Percentiles rank a stretch among this genome's conserved stretches.
Evolutionary conservation across 2,797 vertebrate species (phyloP).

Genomic region (Gambusia yucatana): DNA sequence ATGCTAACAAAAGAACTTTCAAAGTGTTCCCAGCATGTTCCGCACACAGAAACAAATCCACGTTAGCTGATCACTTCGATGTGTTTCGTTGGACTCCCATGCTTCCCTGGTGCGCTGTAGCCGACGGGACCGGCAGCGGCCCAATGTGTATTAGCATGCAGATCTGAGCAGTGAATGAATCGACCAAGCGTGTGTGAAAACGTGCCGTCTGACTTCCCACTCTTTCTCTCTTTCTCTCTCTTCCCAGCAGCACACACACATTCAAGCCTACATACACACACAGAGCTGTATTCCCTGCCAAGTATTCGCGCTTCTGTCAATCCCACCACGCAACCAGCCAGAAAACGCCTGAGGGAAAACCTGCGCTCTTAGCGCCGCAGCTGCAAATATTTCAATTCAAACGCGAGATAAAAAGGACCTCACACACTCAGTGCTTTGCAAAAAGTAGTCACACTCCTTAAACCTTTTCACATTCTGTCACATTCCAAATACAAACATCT

Average conservation of each 20-base stretch:
- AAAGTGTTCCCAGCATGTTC: not conserved
- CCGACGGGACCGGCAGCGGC: constrained; percentile 56
- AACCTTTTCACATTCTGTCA: not conserved
- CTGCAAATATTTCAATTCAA: constrained; percentile 39
- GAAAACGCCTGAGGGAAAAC: constrained; percentile 35
- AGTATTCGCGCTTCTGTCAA: constrained; percentile 59
- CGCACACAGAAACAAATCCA: not conserved
- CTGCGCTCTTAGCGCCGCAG: constrained; percentile 18
- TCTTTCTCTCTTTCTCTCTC: not conserved
- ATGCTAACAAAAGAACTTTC: constrained; percentile 2
- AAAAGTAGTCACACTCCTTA: not conserved
- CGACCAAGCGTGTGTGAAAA: constrained; percentile 62
- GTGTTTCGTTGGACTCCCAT: constrained; percentile 34
- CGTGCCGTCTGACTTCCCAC: constrained; percentile 52
- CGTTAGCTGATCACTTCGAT: not conserved
- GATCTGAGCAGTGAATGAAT: constrained; percentile 65
- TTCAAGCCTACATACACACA: constrained; percentile 19
- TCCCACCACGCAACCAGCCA: constrained; percentile 48
- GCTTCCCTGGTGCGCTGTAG: constrained; percentile 39
- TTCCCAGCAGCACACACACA: constrained; percentile 22
- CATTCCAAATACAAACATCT: not conserved
- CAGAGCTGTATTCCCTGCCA: constrained; percentile 30
- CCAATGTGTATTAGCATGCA: constrained; percentile 52
- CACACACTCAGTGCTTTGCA: not conserved
- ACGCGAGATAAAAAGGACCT: constrained; percentile 22